Conservation (phyloP, 2,888 invertebrate genomes). For the Eugnorisma glareosa region DNA sequence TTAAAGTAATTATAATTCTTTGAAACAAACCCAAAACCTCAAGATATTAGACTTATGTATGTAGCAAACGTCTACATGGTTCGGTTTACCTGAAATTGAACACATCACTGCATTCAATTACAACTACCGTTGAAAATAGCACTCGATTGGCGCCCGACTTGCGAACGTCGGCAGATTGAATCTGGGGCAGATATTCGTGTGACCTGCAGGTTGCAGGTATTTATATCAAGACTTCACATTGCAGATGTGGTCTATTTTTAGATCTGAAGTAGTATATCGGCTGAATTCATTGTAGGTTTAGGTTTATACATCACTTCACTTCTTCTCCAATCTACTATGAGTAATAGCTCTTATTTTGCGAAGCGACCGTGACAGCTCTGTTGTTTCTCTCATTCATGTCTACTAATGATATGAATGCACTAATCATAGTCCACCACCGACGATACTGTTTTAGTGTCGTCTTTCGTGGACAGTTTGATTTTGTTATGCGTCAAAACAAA, state of each 20-base stretch:
- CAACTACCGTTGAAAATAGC: constrained; percentile 35
- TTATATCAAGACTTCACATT: constrained; percentile 13
- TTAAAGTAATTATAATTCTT: not conserved
- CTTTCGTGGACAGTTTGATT: no score
- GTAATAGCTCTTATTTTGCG: no score
- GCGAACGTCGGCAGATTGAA: constrained; percentile 26
- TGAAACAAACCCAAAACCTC: not conserved
- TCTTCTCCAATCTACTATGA: not conserved
- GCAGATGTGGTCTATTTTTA: constrained; percentile 15
- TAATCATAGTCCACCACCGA: no score
- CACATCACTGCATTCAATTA: constrained; percentile 48
- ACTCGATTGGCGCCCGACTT: constrained; percentile 8
- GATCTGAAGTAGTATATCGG: not conserved
- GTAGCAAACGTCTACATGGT: not conserved
- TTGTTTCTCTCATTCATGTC: no score
- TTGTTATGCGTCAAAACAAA: no score
- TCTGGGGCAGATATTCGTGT: constrained; percentile 31
- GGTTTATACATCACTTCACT: not conserved
- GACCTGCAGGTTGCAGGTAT: constrained; percentile 33
- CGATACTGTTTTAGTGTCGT: no score
- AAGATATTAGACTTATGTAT: not conserved
- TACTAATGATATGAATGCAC: no score
- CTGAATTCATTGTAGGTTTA: not conserved
- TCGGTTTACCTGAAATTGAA: constrained; percentile 12
- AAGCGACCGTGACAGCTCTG: no score